Evolutionary conservation across 2,113 vertebrate species (phyloP).

Genomic region (Ceratotherium simum): DNA sequence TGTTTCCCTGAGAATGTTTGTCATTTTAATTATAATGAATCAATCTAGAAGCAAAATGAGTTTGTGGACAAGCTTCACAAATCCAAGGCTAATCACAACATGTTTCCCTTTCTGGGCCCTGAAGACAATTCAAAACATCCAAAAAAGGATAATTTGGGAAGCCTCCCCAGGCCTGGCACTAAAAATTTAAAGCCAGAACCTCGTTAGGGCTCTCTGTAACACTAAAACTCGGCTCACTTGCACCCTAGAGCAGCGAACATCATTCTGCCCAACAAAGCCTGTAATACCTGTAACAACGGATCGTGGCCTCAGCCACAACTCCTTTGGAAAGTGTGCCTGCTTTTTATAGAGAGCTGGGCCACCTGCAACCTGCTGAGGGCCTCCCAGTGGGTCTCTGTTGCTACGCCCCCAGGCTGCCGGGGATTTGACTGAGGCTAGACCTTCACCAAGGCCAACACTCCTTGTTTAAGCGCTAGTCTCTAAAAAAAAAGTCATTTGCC

Average conservation of each 20-base stretch:
- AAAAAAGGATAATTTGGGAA: neutral
- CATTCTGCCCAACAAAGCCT: neutral
- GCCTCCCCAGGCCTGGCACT: neutral
- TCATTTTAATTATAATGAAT: neutral
- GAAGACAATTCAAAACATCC: neutral
- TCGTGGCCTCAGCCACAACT: neutral
- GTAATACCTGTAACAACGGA: neutral
- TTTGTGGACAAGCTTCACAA: neutral
- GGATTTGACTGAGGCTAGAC: neutral
- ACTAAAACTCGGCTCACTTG: neutral
- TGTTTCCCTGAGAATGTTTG: neutral
- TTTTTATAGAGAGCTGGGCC: neutral
- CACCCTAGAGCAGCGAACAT: neutral
- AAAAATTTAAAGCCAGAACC: neutral
- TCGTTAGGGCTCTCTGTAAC: neutral
- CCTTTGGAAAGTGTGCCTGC: neutral
- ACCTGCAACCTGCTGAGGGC: neutral
- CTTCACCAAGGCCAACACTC: neutral
- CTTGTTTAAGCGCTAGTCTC: neutral
- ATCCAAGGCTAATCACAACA: neutral
- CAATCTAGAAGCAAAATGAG: neutral
- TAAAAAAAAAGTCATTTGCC: neutral
- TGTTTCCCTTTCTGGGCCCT: neutral
- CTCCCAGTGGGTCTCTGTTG: neutral
- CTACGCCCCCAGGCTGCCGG: neutral